Base-by-base conservation (phyloP, 2,888 invertebrate species). In the Cinara cedri region DNA sequence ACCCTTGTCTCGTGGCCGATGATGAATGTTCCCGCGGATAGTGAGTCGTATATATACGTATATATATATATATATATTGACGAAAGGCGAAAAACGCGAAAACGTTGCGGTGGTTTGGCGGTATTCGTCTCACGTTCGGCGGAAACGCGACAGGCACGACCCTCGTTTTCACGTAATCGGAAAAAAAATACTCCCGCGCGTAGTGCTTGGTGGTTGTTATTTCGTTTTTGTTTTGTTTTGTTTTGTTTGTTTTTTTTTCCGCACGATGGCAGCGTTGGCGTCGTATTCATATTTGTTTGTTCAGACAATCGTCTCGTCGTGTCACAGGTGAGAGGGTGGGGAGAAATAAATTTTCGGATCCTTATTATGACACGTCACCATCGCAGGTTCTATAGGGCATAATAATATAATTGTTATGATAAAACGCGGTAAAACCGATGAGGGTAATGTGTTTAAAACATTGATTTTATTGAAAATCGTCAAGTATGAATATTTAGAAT, bases 101-200 rank as follows among this genome's bases (percentile, higher is more conserved):
- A 42, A 63, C 42, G 42, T 11, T 13, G 63, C 19, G 42, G 63
- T 19, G 6, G 63, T 42, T 63, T 24, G 16, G 24, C 9, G 14
- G 24, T 66, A 76, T 76, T 66, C 76, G 46, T 10, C 46, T 78
- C 78, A 78, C 78, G 78, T 78, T 49, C 60, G 49, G 11, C 24
- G 24, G 44, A 57, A 74, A 57, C 57, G 57, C 49, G 60, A 72
- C 57, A 4, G 60, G 16, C 78, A 6, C 68, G 51, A 70, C 68
- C 76, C 75, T 49, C 68, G 68, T 68, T 60, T 70, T 68, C 78
- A 21, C 78, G 42, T 78, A 70, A 78, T 78, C 78, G 78, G 76
- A 9, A 19, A 57, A 76, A 66, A 66, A 76, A 66, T 46, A 66
- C 46, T 46, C n/a, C 34, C 42, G 16, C 16, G 21, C 26, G 46